Evolutionary conservation across 2,113 vertebrate species (phyloP).

Genomic region (Mesembrinibis cayennensis): DNA sequence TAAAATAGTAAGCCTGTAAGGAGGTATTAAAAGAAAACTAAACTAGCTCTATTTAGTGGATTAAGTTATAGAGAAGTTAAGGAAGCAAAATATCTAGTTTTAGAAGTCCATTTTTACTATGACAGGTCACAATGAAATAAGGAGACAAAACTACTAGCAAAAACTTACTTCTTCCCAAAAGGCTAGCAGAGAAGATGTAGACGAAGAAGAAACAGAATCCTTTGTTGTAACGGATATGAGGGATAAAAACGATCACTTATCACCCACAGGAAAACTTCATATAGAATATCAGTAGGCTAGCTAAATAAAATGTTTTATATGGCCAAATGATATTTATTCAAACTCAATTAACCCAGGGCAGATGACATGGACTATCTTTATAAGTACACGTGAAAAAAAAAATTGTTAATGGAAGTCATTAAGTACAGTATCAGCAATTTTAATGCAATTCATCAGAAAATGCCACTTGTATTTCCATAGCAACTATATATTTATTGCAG

Average conservation of each 20-base stretch:
- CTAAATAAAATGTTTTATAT: constrained; percentile 21
- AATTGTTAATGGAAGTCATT: background rate
- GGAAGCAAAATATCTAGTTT: constrained; percentile 7
- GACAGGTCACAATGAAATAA: constrained; percentile 8
- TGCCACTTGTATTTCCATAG: background rate
- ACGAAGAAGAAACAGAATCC: constrained; percentile 80
- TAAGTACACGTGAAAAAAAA: background rate
- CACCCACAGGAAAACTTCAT: constrained; percentile 17
- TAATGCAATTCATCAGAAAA: background rate
- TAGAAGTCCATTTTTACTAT: constrained; percentile 6
- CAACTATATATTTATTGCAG: background rate
- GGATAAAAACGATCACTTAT: constrained; percentile 61
- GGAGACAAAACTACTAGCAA: constrained; percentile 29
- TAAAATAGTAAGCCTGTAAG: background rate
- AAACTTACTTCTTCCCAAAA: constrained; percentile 84
- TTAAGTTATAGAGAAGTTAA: constrained; percentile 6
- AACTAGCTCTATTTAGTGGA: constrained; percentile 14
- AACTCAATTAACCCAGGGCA: background rate
- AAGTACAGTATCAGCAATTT: background rate
- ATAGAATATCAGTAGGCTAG: constrained; percentile 26
- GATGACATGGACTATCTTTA: background rate
- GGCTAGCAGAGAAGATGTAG: constrained; percentile 79
- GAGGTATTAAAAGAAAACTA: background rate
- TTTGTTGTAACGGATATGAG: constrained; percentile 72
- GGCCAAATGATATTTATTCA: background rate